Conservation (phyloP, 2,888 invertebrate genomes). For the Acleris emargana region DNA sequence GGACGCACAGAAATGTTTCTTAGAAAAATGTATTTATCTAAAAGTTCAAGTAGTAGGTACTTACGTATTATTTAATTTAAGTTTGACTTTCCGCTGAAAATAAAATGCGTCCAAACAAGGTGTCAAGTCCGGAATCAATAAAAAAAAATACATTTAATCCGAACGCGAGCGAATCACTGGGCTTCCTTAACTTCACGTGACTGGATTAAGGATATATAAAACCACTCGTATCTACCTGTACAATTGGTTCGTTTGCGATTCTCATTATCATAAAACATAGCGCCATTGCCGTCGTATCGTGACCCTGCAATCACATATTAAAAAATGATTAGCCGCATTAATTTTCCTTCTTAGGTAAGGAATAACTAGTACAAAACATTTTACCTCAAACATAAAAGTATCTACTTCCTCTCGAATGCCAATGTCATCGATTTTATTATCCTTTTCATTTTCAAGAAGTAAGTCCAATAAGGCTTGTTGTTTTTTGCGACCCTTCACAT, state of each 20-base stretch:
- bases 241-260: conserved; percentile 69
- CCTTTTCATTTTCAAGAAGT: conserved; percentile 77
- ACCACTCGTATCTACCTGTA: conserved; percentile 56
- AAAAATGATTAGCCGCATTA: too few relatives aligned
- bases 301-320: conserved; percentile 59
- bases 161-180: too few relatives aligned
- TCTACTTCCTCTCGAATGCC: conserved; percentile 86
- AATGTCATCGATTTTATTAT: conserved; percentile 76
- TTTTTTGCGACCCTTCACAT: conserved; percentile 57
- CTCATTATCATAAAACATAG: conserved; percentile 64
- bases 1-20: too few relatives aligned
- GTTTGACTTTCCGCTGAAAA: too few relatives aligned
- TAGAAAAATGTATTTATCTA: too few relatives aligned
- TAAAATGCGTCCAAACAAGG: too few relatives aligned
- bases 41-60: too few relatives aligned
- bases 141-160: too few relatives aligned
- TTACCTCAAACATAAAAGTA: conserved; percentile 86
- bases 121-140: too few relatives aligned
- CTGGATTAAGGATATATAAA: background rate
- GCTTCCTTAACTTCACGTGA: too few relatives aligned
- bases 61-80: too few relatives aligned
- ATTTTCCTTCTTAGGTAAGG: too few relatives aligned
- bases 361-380: conserved; percentile 6
- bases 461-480: conserved; percentile 84
- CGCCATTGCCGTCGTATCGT: conserved; percentile 72